Evolutionary conservation across 2,888 invertebrate genomes (phyloP).

Genomic region (Strigamia crassipes): DNA sequence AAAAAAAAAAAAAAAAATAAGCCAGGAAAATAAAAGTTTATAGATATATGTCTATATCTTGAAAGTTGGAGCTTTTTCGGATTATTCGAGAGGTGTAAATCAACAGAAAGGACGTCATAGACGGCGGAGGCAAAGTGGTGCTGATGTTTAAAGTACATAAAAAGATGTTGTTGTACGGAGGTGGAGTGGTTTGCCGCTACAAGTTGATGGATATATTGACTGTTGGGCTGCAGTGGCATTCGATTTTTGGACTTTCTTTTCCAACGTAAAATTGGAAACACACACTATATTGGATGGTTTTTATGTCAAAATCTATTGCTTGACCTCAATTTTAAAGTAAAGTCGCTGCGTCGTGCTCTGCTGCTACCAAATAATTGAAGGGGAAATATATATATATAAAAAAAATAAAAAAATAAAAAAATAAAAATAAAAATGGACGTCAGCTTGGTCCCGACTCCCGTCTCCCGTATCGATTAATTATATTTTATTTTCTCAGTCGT

Average conservation of each 20-base stretch:
- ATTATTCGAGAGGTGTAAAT: neutral
- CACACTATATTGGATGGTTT: conserved; percentile 45
- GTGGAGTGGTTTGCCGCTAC: neutral
- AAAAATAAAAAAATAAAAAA: neutral
- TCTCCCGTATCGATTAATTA: too few species aligned
- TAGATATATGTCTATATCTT: neutral
- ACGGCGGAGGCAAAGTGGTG: neutral
- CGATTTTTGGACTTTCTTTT: conserved; percentile 39
- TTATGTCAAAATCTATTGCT: conserved; percentile 45
- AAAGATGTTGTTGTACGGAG: neutral
- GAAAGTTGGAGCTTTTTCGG: neutral
- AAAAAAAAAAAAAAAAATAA: neutral
- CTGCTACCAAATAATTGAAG: conserved; percentile 7
- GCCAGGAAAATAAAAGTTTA: neutral
- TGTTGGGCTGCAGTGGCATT: conserved; percentile 31
- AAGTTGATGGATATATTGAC: conserved; percentile 37
- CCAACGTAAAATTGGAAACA: conserved; percentile 43
- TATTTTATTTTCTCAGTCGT: too few species aligned
- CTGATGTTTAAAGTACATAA: neutral
- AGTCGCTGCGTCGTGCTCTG: neutral
- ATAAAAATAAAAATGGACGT: too few species aligned
- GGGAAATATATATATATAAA: neutral
- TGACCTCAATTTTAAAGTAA: conserved; percentile 41
- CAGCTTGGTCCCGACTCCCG: too few species aligned
- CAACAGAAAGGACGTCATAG: neutral